Conservation (phyloP, 2,113 vertebrate species). For the Chaetops frenatus region DNA sequence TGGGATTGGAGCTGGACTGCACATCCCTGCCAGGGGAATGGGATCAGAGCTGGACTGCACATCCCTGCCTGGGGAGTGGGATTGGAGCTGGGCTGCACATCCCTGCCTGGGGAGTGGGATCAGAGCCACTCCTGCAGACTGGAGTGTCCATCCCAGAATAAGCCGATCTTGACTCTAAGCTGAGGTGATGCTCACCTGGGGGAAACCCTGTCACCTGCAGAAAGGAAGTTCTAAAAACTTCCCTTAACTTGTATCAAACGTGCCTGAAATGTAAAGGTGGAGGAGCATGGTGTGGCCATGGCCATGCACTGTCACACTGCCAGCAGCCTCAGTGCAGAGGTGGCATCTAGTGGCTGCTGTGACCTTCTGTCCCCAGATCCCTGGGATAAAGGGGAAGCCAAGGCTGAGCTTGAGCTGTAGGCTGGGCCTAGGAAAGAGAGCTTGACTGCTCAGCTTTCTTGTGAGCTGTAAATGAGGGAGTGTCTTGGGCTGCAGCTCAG, state of each 20-base stretch:
- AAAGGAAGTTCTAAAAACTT: background rate
- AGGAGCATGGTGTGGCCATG: accelerated
- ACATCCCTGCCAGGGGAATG: background rate
- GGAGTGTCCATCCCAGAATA: background rate
- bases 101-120: background rate
- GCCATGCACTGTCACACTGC: accelerated
- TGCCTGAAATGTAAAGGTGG: background rate
- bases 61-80: background rate
- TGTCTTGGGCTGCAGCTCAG: background rate
- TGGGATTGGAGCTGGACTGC: too few relatives aligned
- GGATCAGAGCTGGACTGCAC: background rate
- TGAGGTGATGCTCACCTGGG: background rate
- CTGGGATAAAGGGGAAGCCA: background rate
- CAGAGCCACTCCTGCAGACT: accelerated
- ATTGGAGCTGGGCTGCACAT: background rate
- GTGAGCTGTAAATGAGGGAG: background rate
- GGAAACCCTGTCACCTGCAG: background rate
- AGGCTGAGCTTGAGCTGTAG: background rate
- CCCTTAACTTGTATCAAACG: background rate
- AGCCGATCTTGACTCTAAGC: background rate
- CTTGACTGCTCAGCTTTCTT: background rate
- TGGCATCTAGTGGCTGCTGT: background rate
- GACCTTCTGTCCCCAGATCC: background rate
- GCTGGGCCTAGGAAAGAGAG: background rate
- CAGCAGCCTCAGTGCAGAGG: background rate